Percentiles rank a stretch among this genome's conserved stretches.
These are phyloP conservation scores for Cephus pygmeus DNA, from an alignment of 2,888 invertebrate species.

Conservation along the genomic window DNA sequence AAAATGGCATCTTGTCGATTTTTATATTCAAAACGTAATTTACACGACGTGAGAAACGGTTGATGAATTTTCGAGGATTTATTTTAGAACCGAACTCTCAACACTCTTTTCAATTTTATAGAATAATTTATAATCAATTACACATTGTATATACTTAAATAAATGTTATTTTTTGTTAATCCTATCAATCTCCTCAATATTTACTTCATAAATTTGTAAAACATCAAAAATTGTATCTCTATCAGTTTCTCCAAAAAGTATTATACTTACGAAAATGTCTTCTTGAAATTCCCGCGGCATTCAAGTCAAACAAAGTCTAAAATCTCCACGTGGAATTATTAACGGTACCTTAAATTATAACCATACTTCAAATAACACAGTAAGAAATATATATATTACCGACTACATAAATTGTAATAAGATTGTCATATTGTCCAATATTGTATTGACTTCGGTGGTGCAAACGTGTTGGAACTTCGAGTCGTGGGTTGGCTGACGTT, in stretches of 20 bases:
- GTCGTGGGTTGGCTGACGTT: conserved; percentile 4
- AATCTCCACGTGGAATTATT: background rate
- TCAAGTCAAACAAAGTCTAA: background rate
- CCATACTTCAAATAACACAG: background rate
- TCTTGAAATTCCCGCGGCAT: background rate
- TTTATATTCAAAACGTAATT: background rate
- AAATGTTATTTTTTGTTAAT: background rate
- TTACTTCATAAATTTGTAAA: background rate
- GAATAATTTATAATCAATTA: background rate
- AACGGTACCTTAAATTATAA: background rate
- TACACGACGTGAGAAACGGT: background rate
- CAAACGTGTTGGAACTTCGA: background rate
- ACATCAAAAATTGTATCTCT: background rate
- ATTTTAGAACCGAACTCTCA: background rate
- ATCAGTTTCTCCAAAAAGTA: background rate
- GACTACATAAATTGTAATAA: background rate
- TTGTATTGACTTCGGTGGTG: background rate
- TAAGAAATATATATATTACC: background rate
- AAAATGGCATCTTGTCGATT: background rate
- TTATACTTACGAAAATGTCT: background rate
- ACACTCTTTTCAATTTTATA: background rate
- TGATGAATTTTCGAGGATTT: background rate
- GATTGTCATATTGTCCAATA: background rate
- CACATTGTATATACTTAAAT: background rate
- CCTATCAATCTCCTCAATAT: background rate